Percentiles rank a stretch among this genome's conserved stretches.
phyloP scores from a whole-genome alignment of 2,888 invertebrate species.

The Corythucha ciliata region DNA sequence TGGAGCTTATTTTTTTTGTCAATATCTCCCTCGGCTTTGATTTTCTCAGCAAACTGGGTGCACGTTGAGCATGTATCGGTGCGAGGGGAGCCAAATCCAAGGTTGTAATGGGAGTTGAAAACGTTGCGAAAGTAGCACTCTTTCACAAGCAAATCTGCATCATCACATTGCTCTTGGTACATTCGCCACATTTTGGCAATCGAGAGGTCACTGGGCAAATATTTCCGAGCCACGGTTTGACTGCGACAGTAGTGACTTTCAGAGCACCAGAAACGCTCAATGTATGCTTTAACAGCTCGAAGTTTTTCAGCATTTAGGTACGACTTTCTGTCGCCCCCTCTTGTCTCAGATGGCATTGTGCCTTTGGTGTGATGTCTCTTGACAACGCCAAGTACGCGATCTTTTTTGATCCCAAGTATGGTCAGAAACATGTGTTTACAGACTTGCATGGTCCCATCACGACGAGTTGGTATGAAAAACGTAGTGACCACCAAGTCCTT shows the following conservation, averaged over 20 bases:
- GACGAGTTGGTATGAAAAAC: conserved; percentile 9
- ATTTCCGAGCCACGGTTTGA: conserved; percentile 5
- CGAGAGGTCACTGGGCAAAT: conserved; percentile 1
- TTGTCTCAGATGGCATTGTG: neutral
- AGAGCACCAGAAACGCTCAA: neutral
- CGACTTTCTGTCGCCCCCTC: conserved; percentile 8
- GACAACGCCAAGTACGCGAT: neutral
- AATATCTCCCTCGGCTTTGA: conserved; percentile 3
- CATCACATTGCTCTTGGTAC: conserved; percentile 11
- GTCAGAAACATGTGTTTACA: conserved; percentile 1
- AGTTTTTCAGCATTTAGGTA: neutral
- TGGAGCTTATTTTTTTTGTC: neutral
- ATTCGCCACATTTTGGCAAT: conserved; percentile 12
- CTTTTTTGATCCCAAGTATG: neutral
- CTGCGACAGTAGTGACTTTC: conserved; percentile 11
- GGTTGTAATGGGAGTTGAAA: conserved; percentile 6
- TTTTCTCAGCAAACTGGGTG: conserved; percentile 6
- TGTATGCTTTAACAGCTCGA: neutral
- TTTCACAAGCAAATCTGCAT: conserved; percentile 10
- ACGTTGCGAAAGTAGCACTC: conserved; percentile 15
- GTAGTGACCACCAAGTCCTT: no score
- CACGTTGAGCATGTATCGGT: conserved; percentile 18
- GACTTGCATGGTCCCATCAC: conserved; percentile 14
- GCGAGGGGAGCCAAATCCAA: conserved; percentile 13
- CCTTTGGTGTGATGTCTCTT: neutral